phyloP scores from a whole-genome alignment of 2,113 vertebrate genomes.

The Emydocephalus ijimae region DNA sequence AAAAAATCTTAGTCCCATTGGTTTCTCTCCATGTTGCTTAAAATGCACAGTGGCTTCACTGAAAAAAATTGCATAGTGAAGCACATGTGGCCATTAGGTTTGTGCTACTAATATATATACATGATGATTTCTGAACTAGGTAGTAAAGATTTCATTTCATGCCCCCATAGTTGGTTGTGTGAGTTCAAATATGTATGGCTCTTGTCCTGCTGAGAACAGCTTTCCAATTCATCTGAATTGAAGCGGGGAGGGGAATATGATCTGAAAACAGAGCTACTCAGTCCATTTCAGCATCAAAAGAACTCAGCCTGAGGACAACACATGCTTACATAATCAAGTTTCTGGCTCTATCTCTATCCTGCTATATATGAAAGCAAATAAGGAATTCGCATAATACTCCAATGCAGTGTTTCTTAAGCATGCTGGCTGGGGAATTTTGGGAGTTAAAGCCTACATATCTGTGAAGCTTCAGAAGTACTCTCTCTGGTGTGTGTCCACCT shows the following conservation, averaged over 20 bases:
- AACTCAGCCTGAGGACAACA: not conserved
- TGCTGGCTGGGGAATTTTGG: not conserved
- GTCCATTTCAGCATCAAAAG: not conserved
- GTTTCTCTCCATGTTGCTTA: conserved; percentile 37
- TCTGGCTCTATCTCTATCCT: not conserved
- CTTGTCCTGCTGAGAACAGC: not conserved
- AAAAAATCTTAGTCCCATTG: conserved; percentile 42
- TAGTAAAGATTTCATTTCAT: conserved; percentile 34
- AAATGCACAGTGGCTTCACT: conserved; percentile 45
- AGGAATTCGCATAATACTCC: not conserved
- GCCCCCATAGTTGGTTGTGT: not conserved
- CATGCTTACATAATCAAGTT: not conserved
- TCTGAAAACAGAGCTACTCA: not conserved
- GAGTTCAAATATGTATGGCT: not conserved
- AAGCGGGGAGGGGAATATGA: not conserved
- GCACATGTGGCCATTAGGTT: not conserved
- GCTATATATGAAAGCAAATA: not conserved
- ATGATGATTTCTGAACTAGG: not conserved
- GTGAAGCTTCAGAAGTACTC: not conserved
- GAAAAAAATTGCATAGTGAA: conserved; percentile 38
- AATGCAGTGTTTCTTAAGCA: not conserved
- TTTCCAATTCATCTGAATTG: not conserved
- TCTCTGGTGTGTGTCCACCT: no score
- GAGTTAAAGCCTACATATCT: not conserved
- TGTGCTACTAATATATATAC: not conserved